Base-by-base conservation (phyloP, 2,113 vertebrate genomes). In the Mastomys coucha region DNA sequence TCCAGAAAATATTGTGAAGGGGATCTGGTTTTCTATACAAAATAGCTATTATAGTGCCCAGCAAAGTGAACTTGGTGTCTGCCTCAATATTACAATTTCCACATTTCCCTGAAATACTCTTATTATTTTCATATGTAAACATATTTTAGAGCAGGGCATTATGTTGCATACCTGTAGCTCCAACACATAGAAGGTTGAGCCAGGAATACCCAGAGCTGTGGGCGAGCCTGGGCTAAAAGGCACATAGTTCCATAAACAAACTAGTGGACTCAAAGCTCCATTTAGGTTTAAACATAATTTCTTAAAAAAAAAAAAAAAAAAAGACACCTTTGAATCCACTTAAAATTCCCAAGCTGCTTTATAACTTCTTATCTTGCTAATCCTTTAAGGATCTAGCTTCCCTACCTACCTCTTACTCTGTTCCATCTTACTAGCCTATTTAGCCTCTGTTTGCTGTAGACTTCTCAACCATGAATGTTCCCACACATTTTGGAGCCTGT, bases 291-390 rank as follows among this genome's bases (percentile, higher is more conserved):
- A 53, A 33, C 65, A 24, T 72, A 26, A 42, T n/a, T 69, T 91
- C n/a, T 63, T 81, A 70, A 22, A 45, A 39, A 67, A 31, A 4
- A 67, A 67, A 28, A 28, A 11, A 65, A 24, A 39, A 16, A 56
- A 5, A 65, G 24, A 45, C 14, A 39, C 12, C 16, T 42, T 2
- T 19, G 42, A 13, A 36, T 86, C 8, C 28, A 16, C 8, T 0
- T 22, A 49, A 67, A 1, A 10, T 11, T 45, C 28, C 28, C 5
- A 7, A 0, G 0, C 31, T 42, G 3, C 0, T 72, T 69, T 80
- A 20, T 9, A 72, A 11, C 8, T 56, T 56, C 1, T 12, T 17
- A 3, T 45, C 28, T 63, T 20, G 36, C 7, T 12, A 67, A 3
- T 8, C 14, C 1, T 56, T 51, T 51, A 67, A 70, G 31, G 2